phyloP scores from a whole-genome alignment of 2,113 vertebrate genomes.

The Cyanoliseus patagonus region DNA sequence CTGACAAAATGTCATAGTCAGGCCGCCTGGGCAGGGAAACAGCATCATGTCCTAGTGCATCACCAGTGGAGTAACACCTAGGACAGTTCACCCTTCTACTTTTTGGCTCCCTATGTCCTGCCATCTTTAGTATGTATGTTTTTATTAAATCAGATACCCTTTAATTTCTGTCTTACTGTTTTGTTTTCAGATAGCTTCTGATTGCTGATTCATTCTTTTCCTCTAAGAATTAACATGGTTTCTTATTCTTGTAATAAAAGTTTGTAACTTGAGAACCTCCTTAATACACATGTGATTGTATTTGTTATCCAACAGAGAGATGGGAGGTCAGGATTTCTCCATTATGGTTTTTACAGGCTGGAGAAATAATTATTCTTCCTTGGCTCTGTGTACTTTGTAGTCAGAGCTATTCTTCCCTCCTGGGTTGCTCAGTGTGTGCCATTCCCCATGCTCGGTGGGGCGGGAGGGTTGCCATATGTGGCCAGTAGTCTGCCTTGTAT shows the following conservation, averaged over 20 bases:
- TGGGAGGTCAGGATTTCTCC: constrained; percentile 20
- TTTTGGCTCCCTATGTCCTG: background rate
- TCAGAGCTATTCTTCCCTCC: background rate
- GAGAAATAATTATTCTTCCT: constrained; percentile 34
- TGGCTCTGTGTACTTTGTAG: background rate
- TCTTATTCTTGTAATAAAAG: background rate
- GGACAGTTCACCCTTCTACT: background rate
- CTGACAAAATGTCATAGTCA: background rate
- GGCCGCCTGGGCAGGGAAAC: background rate
- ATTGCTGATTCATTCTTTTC: background rate
- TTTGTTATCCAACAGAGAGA: constrained; percentile 43
- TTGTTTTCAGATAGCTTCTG: background rate
- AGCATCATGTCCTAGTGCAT: background rate
- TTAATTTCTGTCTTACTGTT: background rate
- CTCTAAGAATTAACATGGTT: background rate
- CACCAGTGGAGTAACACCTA: background rate
- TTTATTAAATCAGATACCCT: background rate
- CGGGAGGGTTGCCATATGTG: background rate
- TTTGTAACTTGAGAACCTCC: constrained; percentile 30
- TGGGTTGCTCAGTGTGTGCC: background rate
- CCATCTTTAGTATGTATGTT: background rate
- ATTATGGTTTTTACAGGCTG: constrained; percentile 20
- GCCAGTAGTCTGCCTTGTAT: background rate
- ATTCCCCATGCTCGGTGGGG: background rate
- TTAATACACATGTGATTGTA: background rate